Percentiles rank a stretch among this genome's conserved stretches.
Evolutionary conservation across 2,113 vertebrate species (phyloP).

Genomic region (Eulemur rufifrons): DNA sequence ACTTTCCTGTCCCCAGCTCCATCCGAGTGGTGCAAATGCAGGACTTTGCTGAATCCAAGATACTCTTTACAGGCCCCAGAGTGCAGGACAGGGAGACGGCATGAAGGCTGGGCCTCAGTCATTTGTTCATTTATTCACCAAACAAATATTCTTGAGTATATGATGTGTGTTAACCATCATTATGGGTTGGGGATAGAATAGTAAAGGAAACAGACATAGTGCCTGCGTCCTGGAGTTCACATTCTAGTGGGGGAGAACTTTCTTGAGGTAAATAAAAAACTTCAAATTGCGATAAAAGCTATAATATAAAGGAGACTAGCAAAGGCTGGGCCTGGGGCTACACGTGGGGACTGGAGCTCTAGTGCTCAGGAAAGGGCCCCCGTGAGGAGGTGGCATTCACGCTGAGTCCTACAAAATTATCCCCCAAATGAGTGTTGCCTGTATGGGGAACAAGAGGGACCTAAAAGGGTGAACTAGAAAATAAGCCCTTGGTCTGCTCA

Average conservation of each 20-base stretch:
- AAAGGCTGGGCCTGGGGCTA: not conserved
- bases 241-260: not conserved
- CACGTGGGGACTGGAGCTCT: not conserved
- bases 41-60: not conserved
- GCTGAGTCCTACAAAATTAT: not conserved
- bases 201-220: not conserved
- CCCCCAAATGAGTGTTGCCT: not conserved
- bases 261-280: slow-evolving; percentile 1
- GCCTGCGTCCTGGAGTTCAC: not conserved
- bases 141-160: not conserved
- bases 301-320: not conserved
- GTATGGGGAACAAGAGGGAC: not conserved
- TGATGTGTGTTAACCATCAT: not conserved
- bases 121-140: not conserved
- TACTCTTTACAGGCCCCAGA: not conserved
- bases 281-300: not conserved
- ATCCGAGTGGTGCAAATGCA: not conserved
- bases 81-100: not conserved
- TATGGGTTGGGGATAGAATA: not conserved
- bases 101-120: not conserved
- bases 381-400: not conserved
- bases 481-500: not conserved
- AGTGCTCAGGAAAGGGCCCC: not conserved
- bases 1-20: not conserved
- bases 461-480: not conserved